phyloP scores from a whole-genome alignment of 2,888 invertebrate genomes.

The Pardosa pseudoannulata region DNA sequence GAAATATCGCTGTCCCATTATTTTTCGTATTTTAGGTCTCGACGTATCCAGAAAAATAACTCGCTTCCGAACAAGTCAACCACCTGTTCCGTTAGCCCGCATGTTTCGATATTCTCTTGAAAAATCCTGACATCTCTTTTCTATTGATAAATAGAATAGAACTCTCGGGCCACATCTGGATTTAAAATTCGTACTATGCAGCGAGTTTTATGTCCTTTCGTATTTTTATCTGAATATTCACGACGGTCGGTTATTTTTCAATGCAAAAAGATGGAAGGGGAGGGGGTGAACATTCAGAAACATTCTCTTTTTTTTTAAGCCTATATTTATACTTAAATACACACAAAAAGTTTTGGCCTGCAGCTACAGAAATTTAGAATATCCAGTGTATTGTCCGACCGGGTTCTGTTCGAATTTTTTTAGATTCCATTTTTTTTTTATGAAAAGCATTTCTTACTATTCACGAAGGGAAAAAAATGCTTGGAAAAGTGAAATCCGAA shows the following conservation, averaged over 20 bases:
- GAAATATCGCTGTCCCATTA: background rate
- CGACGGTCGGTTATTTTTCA: constrained; percentile 21
- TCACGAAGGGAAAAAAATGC: background rate
- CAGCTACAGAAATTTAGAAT: constrained; percentile 64
- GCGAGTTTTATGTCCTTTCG: constrained; percentile 52
- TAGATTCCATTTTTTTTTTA: constrained; percentile 47
- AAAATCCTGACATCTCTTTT: constrained; percentile 9
- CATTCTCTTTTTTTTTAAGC: background rate
- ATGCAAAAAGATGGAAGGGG: constrained; percentile 14
- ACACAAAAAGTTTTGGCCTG: constrained; percentile 39
- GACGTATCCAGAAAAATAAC: background rate
- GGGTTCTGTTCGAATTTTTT: constrained; percentile 54
- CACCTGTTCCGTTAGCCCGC: background rate
- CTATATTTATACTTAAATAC: constrained; percentile 42
- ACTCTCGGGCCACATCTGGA: constrained; percentile 33
- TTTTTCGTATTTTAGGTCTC: background rate
- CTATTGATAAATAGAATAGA: constrained; percentile 44
- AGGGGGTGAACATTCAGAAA: constrained; percentile 7
- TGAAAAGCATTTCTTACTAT: constrained; percentile 29
- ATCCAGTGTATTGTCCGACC: constrained; percentile 48
- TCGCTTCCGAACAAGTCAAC: background rate
- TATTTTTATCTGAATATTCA: constrained; percentile 41
- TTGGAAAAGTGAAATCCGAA: constrained; percentile 58
- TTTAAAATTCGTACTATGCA: constrained; percentile 35
- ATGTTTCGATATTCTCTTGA: background rate